Conservation (phyloP, 2,888 invertebrate genomes). For the Cosmopolites sordidus region DNA sequence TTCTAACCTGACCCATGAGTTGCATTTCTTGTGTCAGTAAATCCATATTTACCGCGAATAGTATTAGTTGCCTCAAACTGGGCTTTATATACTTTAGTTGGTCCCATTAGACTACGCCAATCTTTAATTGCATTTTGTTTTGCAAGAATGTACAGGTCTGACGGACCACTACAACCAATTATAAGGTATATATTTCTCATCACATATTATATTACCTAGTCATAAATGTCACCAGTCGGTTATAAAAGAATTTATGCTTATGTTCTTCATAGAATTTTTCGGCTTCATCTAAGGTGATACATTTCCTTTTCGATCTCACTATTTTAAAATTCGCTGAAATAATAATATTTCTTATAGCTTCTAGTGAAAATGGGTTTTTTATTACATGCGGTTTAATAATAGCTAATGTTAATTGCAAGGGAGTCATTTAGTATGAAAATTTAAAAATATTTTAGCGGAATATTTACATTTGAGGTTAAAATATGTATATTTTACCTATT, state of each 20-base stretch:
- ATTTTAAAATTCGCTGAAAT: conserved; percentile 66
- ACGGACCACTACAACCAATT: conserved; percentile 65
- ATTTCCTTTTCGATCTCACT: conserved; percentile 62
- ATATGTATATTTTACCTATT: too few species aligned
- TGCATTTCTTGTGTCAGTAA: conserved; percentile 92
- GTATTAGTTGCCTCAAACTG: conserved; percentile 73
- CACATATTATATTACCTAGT: conserved; percentile 55
- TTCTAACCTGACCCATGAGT: conserved; percentile 86
- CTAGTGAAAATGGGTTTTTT: conserved; percentile 67
- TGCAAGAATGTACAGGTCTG: conserved; percentile 74
- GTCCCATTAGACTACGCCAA: conserved; percentile 85
- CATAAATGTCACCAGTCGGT: conserved; percentile 78
- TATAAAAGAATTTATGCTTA: conserved; percentile 75
- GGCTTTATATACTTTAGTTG: conserved; percentile 81
- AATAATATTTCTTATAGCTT: conserved; percentile 65
- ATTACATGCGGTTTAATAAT: conserved; percentile 83
- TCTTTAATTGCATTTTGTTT: conserved; percentile 68
- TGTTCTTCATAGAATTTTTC: conserved; percentile 80
- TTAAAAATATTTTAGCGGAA: too few species aligned
- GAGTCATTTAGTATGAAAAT: conserved; percentile 38
- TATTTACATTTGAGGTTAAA: too few species aligned
- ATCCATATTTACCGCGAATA: conserved; percentile 78
- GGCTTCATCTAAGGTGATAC: conserved; percentile 60
- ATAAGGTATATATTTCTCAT: background rate
- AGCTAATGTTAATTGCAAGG: conserved; percentile 72